Evolutionary conservation across 2,797 vertebrate genomes (phyloP).

Genomic region (Gymnocypris eckloni): DNA sequence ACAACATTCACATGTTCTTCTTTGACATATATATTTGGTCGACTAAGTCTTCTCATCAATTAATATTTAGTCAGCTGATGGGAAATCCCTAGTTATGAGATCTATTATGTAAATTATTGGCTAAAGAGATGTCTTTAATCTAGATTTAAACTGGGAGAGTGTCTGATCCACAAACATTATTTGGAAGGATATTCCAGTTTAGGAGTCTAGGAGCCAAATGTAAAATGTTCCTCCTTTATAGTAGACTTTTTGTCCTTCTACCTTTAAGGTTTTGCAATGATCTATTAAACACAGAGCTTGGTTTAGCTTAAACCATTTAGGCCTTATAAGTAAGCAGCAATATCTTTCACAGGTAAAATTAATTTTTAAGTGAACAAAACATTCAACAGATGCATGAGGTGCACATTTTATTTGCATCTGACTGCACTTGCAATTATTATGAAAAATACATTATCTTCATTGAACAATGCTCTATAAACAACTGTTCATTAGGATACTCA

Average conservation of each 20-base stretch:
- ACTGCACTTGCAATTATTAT: neutral
- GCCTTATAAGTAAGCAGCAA: neutral
- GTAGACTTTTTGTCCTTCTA: neutral
- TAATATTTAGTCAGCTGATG: no score
- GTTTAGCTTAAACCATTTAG: neutral
- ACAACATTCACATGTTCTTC: neutral
- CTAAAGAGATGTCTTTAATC: neutral
- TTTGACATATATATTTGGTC: neutral
- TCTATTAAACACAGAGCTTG: neutral
- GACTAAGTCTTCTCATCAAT: no score
- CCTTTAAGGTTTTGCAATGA: neutral
- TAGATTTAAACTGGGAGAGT: neutral
- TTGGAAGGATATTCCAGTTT: neutral
- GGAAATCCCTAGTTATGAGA: neutral
- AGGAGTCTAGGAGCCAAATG: neutral
- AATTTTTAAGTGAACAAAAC: neutral
- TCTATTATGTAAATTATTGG: neutral
- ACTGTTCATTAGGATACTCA: slow-evolving; percentile 8
- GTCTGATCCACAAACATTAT: neutral
- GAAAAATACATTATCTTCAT: neutral
- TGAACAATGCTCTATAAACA: neutral
- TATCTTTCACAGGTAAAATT: neutral
- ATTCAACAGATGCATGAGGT: neutral
- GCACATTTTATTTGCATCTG: neutral
- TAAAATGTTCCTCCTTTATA: neutral